Evolutionary conservation across 2,797 vertebrate species (phyloP).

Genomic region (Denticeps clupeoides): DNA sequence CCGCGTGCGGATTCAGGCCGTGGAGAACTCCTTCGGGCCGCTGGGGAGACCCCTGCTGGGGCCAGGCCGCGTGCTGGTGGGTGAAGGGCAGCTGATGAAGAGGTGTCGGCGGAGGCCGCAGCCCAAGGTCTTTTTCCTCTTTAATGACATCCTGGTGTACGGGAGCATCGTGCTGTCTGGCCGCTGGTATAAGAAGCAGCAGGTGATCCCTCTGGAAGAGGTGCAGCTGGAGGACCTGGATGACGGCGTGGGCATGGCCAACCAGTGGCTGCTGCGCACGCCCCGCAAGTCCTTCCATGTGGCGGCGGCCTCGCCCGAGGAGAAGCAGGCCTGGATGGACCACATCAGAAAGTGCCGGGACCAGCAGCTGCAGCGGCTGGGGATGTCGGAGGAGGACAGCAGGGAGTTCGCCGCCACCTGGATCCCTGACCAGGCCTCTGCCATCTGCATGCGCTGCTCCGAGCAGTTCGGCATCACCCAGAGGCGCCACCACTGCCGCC

Average conservation of each 20-base stretch:
- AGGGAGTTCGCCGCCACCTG: slow-evolving; percentile 65
- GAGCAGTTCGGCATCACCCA: slow-evolving; percentile 59
- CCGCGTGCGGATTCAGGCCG: slow-evolving; percentile 60
- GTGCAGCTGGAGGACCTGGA: slow-evolving; percentile 68
- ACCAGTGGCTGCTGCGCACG: slow-evolving; percentile 85
- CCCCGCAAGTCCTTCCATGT: slow-evolving; percentile 83
- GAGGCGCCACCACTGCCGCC: slow-evolving; percentile 81
- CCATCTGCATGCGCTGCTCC: slow-evolving; percentile 85
- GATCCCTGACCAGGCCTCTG: slow-evolving; percentile 73
- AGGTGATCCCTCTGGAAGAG: slow-evolving; percentile 72
- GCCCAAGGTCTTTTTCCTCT: slow-evolving; percentile 77
- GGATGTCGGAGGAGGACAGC: slow-evolving; percentile 21
- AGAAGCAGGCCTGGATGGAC: slow-evolving; percentile 78
- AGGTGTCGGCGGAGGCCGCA: slow-evolving; percentile 70
- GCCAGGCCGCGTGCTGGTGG: slow-evolving; percentile 69
- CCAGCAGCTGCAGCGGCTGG: slow-evolving; percentile 43
- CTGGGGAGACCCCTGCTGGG: slow-evolving; percentile 56
- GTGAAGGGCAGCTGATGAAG: slow-evolving; percentile 77
- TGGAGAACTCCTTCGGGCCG: slow-evolving; percentile 68
- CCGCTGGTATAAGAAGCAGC: slow-evolving; percentile 69
- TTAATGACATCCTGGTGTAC: slow-evolving; percentile 83
- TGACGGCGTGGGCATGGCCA: slow-evolving; percentile 54
- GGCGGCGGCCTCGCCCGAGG: slow-evolving; percentile 57
- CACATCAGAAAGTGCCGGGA: slow-evolving; percentile 65
- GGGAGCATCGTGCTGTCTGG: slow-evolving; percentile 71